Evolutionary conservation across 2,888 invertebrate genomes (phyloP).

Genomic region (Athalia circularis): DNA sequence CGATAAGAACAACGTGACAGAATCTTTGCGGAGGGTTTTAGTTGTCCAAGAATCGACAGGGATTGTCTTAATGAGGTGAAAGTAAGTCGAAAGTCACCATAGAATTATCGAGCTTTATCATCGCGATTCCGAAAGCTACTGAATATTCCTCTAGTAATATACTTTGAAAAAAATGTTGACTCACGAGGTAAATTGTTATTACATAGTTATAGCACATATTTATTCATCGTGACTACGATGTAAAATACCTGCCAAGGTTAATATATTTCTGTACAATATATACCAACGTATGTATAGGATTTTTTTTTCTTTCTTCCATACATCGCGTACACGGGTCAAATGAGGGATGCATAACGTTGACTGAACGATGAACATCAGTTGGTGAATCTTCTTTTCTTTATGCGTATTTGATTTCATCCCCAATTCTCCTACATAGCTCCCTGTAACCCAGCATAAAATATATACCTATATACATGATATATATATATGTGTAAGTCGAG

Average conservation of each 20-base stretch:
- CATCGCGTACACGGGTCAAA: slow-evolving; percentile 28
- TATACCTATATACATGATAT: too few relatives aligned
- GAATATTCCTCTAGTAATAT: neutral
- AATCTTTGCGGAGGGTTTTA: slow-evolving; percentile 4
- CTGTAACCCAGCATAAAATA: too few relatives aligned
- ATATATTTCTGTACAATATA: neutral
- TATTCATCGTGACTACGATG: neutral
- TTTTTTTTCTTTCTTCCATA: too few relatives aligned
- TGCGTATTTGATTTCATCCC: slow-evolving; percentile 17
- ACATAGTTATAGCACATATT: neutral
- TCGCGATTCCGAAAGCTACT: slow-evolving; percentile 5
- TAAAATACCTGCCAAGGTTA: neutral
- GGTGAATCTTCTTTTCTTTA: slow-evolving; percentile 17
- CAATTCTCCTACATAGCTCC: neutral
- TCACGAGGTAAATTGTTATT: neutral
- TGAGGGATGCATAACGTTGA: slow-evolving; percentile 18
- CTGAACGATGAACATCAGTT: slow-evolving; percentile 7
- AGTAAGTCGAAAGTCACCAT: slow-evolving; percentile 28
- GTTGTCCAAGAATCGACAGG: slow-evolving; percentile 20
- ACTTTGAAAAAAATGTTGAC: neutral
- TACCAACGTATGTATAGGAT: neutral
- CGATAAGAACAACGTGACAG: slow-evolving; percentile 25
- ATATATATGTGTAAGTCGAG: too few relatives aligned
- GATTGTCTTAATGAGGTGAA: slow-evolving; percentile 35
- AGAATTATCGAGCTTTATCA: slow-evolving; percentile 18